Base-by-base conservation (phyloP, 2,113 vertebrate species). In the Romanogobio albipinnatus region DNA sequence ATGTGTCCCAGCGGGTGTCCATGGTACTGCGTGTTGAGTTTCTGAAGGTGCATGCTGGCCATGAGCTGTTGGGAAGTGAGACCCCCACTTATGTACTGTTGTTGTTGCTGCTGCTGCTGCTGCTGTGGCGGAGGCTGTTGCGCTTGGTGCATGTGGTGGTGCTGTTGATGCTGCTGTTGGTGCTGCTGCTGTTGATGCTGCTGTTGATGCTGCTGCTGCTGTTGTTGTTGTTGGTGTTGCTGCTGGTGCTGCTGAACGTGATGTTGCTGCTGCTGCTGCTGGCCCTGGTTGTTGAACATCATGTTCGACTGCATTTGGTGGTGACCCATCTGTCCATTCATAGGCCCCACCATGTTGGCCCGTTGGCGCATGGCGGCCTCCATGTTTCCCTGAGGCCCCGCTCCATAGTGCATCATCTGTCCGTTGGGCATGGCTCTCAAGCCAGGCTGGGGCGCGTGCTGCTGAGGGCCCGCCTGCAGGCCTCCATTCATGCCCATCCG, bases 31-130 rank as follows among this genome's bases (percentile, higher is more conserved):
- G 96, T 96, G 90, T 97, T 96, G 87, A 96, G 95, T 92, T 98
- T 98, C 90, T 98, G 98, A 83, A 98, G 93, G 88, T 99, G 98
- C 95, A 97, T 97, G 92, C 95, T 96, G 13, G 97, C 95, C 93
- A 97, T 96, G 1, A 97, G 95, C 89, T 98, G 96, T 88, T 96
- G 96, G 11, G 95, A 93, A n/a, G 94, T 96, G 10, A 96, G 90
- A 0, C 95, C 95, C 49, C 95, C 95, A 4, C 95, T 90, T 89
- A 97, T 95, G 87, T 96, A 96, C 93, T 97, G 97, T 80, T 94
- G 94, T 5, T 94, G 95, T 5, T 93, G 92, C 0, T 85, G 86
- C 3, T 88, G 89, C 9, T 88, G 87, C 3, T 92, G 91, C 15
- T 93, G 93, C 24, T 93, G 93, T 47, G 93, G 90, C 0, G 82